A percentile compares a stretch with the other conserved stretches of the same genome.
Evolutionary conservation across 2,113 vertebrate genomes (phyloP).

Genomic region (Chamaetylas fuelleborni): DNA sequence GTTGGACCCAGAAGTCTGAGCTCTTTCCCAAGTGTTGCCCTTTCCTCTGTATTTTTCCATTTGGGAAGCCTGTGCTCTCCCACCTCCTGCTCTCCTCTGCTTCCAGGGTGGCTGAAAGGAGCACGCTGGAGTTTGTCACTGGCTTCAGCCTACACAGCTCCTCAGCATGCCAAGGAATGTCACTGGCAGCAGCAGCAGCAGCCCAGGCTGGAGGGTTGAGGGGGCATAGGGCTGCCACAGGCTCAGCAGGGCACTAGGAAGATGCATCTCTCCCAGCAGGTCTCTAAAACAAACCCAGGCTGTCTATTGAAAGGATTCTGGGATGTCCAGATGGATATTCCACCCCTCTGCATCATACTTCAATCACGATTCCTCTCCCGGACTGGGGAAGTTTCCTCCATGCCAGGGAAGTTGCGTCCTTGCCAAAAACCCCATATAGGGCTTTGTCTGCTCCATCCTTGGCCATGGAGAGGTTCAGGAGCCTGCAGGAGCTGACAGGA

Average conservation of each 20-base stretch:
- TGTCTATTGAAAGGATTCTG: not conserved
- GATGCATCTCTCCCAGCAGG: not conserved
- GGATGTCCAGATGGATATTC: not conserved
- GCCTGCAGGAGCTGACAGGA: not conserved
- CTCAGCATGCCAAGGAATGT: not conserved
- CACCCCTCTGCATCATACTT: not conserved
- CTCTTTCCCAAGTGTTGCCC: not conserved
- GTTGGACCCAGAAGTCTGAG: not conserved
- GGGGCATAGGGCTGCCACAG: not conserved
- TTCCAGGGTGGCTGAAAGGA: constrained; percentile 45
- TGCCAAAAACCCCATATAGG: not conserved
- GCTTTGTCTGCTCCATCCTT: not conserved
- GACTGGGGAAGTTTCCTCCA: not conserved
- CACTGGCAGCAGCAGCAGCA: not conserved
- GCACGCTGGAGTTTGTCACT: not conserved
- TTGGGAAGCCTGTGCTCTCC: not conserved
- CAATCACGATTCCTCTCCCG: accelerated
- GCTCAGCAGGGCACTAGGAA: not conserved
- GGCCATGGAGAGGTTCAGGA: not conserved
- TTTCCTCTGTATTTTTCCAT: constrained; percentile 12
- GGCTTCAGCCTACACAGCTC: constrained; percentile 44
- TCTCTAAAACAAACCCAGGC: not conserved
- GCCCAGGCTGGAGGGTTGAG: not conserved
- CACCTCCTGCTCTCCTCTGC: not conserved
- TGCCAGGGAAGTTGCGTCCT: not conserved